phyloP scores from a whole-genome alignment of 2,888 invertebrate genomes.

The Dione juno region DNA sequence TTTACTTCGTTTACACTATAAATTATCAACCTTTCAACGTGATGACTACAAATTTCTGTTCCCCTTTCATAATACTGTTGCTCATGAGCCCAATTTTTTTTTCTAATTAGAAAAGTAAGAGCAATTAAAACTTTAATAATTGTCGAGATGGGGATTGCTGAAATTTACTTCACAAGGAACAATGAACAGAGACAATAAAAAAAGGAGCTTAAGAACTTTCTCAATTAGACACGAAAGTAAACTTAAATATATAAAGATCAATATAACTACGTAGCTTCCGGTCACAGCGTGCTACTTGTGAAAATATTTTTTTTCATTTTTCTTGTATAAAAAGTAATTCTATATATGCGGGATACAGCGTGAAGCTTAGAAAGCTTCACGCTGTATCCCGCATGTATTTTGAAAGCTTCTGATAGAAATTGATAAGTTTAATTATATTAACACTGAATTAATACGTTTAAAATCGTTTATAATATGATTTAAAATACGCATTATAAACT shows the following conservation, averaged over 20 bases:
- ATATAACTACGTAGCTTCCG: conserved; percentile 2
- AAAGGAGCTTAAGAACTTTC: conserved; percentile 74
- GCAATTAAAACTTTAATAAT: conserved; percentile 29
- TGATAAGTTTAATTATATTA: background rate
- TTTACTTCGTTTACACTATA: conserved; percentile 2
- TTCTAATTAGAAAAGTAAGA: conserved; percentile 30
- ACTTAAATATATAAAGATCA: conserved; percentile 17
- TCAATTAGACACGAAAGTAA: conserved; percentile 63
- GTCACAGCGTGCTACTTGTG: background rate
- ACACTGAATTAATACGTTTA: background rate
- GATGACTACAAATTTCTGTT: conserved; percentile 36
- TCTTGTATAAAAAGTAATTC: background rate
- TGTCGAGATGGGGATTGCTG: conserved; percentile 57
- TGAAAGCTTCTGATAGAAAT: no score
- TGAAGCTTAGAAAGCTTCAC: no score
- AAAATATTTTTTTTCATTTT: background rate
- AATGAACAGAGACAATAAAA: conserved; percentile 76
- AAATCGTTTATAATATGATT: background rate
- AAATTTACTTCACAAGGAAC: conserved; percentile 72
- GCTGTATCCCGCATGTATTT: no score
- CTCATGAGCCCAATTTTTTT: conserved; percentile 55
- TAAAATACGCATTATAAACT: background rate
- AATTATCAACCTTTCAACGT: conserved; percentile 33
- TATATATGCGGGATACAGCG: no score
- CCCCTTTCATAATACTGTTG: conserved; percentile 41